Evolutionary conservation across 2,888 invertebrate genomes (phyloP), one percentile per base, ranked within the genome.

Genomic region (Elmis aenea): DNA sequence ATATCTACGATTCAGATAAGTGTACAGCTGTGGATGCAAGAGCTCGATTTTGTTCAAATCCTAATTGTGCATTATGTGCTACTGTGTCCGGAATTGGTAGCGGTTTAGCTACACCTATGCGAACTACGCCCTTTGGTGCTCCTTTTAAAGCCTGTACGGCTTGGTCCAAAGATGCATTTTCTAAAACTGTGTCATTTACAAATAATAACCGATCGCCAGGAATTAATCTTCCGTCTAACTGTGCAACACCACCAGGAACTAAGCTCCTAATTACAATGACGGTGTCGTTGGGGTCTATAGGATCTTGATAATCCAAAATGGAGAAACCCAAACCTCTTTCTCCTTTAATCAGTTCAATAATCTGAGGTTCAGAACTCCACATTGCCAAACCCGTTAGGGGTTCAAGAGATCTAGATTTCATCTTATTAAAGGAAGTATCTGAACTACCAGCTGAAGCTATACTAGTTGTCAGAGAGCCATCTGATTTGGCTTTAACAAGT

Each of bases 311-410:
- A 72, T 93, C 99, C 52, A 99, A 77, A 67, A 99, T 95, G 46
- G 96, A 96, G 74, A 99, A 99, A 43, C 99, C 99, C 40, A 99
- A 79, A 8, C 99, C 99, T 42, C 94, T 81, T 66, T 96, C 95
- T 46, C 95, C 96, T 71, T 99, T 99, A 40, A 88, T 81, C 53
- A 99, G 72, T 70, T 96, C 93, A 54, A 99, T 95, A 46, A 94
- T 85, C 67, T 96, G 91, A 24, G 96, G 92, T 60, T 96, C 94
- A 8, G 89, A 89, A 52, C 93, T 91, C 97, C 97, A 99, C 89
- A 96, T 95, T 21, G 96, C 96, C 52, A 97, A 75, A 3, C 95
- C 95, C 2, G 94, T 93, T 45, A 99, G 75, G n/a, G 96, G 96
- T 71, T 99, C 97, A 50, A 99, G 73, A 15, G 96, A 96, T 49